Evolutionary conservation across 2,888 invertebrate genomes (phyloP), one percentile per base, ranked within the genome.

Genomic region (Lydus trimaculatus): DNA sequence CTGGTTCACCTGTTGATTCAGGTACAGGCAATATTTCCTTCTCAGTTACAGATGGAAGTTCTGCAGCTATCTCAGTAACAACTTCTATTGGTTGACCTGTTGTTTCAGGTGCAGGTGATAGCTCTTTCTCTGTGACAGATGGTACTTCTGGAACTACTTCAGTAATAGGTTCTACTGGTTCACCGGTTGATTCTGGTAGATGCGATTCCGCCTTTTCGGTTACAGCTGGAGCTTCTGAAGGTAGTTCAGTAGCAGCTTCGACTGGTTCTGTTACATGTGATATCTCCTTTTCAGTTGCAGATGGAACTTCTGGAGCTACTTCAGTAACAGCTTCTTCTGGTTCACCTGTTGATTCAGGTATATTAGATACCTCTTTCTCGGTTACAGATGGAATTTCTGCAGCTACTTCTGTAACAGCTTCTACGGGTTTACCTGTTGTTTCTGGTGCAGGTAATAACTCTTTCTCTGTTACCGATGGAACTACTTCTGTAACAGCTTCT

Each of bases 161-260:
- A 48, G 58, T 64, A 56, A 61, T 33, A 64, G 39, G 28, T 62
- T 48, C 52, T 39, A 64, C 58, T 36, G 69, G 60, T 20, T 31
- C 56, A 36, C 67, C 65, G 36, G 43, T 59, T n/a, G 31, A 58
- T 20, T 65, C 58, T 36, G 61, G 13, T 9, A 36, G 4, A 9
- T 61, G 17, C 15, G 23, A 5, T 61, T 3, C 13, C n/a, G 17
- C 63, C 25, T 48, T 23, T 63, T 63, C 63, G 8, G 43, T 52
- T 28, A 28, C 48, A 15, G 31, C 15, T 48, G 63, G 63, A 13
- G 48, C 23, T 63, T 61, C 20, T 33, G 64, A 58, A 20, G 63
- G 33, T 64, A 13, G 28, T 63, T 36, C 36, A 25, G 58, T 52
- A 28, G 33, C 33, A 11, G n/a, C n/a, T n/a, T n/a, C n/a, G n/a